Evolutionary conservation across 2,888 invertebrate species (phyloP).

Genomic region (Cartodere bifasciata): DNA sequence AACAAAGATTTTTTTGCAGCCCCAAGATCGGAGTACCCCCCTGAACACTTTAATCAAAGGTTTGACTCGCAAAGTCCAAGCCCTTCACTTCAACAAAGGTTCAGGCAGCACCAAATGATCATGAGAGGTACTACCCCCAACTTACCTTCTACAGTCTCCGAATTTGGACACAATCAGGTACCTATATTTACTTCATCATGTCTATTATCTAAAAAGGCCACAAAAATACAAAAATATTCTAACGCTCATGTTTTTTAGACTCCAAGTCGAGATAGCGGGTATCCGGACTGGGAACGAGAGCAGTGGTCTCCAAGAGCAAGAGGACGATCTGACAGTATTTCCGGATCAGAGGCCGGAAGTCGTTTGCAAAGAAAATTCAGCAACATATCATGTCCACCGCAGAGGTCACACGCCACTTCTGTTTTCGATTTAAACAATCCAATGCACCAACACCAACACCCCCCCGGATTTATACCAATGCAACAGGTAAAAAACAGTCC

Average conservation of each 20-base stretch:
- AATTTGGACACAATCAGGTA: conserved; percentile 31
- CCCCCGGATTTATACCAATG: conserved; percentile 36
- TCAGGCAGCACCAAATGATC: conserved; percentile 43
- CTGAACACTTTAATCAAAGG: conserved; percentile 18
- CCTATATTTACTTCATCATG: background rate
- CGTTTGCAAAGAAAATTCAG: conserved; percentile 26
- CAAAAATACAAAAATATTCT: no score
- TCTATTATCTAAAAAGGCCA: no score
- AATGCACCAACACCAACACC: conserved; percentile 25
- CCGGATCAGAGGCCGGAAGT: conserved; percentile 27
- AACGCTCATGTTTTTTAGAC: conserved; percentile 22
- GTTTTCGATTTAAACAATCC: conserved; percentile 41
- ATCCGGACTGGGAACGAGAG: conserved; percentile 36
- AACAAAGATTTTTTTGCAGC: conserved; percentile 23
- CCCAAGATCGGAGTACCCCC: conserved; percentile 24
- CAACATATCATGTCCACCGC: conserved; percentile 27
- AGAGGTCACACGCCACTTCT: conserved; percentile 35
- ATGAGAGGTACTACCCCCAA: conserved; percentile 37
- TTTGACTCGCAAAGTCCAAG: conserved; percentile 26
- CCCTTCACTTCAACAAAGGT: conserved; percentile 40
- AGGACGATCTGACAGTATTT: conserved; percentile 31
- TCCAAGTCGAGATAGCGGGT: conserved; percentile 34
- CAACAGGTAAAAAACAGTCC: conserved; percentile 49
- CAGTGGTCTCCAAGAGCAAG: conserved; percentile 27
- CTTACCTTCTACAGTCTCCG: conserved; percentile 28